Base-by-base conservation (phyloP, 2,888 invertebrate genomes). In the Adelphocoris suturalis region DNA sequence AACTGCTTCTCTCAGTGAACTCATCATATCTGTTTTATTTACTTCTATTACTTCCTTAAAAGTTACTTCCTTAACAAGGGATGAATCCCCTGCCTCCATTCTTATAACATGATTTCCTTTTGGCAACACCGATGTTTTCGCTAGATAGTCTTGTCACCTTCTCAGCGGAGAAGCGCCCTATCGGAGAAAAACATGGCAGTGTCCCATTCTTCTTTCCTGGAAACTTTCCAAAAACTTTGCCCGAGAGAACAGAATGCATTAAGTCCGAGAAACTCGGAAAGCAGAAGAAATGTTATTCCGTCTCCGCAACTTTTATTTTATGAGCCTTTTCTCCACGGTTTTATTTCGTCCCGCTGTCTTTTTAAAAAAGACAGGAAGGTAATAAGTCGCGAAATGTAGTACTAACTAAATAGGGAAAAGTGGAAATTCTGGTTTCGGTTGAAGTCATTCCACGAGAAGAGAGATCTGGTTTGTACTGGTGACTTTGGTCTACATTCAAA, bases 201-300 rank as follows among this genome's bases (percentile, higher is more conserved):
- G 23, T 13, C 23, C 68, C 23, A 23, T 68, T 68, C 23, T 68
- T 68, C 68, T 68, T 68, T 68, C 12, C 68, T 68, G 68, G 68
- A 68, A 68, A 68, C 68, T 68, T 68, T 68, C 68, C 68, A 68
- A 23, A 11, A 68, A 23, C 68, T 68, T 68, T 37, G 37, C 7
- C 19, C 23, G 13, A 68, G 68, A 0, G 23, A 3, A 23, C 23
- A 23, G 23, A 68, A 68, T 23, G 19, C 27, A 23, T 11, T 11
- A 61, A 61, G n/a, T 3, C 23, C 68, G 27, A 12, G 23, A 68
- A 68, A 68, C 68, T 68, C 23, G 23, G 27, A 23, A 19, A 37
- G 37, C 12, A 23, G 68, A 23, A 68, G 68, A 23, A 23, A 68
- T 68, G 27, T 23, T 68, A 68, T 68, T 68, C 68, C 68, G 68